Conservation (phyloP, 2,797 vertebrate genomes). For the Micrastur ruficollis region DNA sequence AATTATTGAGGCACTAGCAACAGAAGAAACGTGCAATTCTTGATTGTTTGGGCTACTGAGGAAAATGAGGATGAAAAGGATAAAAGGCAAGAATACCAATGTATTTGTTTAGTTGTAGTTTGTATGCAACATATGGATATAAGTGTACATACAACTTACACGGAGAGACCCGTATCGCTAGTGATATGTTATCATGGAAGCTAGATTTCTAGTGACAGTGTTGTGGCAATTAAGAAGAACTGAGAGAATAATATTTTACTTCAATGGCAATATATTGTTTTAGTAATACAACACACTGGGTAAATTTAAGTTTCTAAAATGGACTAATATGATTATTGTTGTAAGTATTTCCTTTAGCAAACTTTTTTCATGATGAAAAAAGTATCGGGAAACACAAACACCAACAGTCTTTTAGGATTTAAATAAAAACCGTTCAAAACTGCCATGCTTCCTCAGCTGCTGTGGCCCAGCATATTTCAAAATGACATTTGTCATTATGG, state of each 20-base stretch:
- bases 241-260: background rate
- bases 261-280: background rate
- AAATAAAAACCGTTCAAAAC: background rate
- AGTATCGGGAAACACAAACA: background rate
- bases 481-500: background rate
- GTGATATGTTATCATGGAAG: background rate
- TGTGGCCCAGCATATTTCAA: background rate
- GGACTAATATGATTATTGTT: background rate
- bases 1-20: conserved; percentile 33
- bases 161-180: background rate
- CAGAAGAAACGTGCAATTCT: conserved; percentile 3
- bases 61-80: background rate
- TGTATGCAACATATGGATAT: background rate
- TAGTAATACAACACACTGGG: background rate
- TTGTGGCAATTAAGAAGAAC: background rate
- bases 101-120: background rate
- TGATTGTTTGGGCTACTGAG: background rate
- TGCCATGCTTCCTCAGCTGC: background rate
- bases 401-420: background rate
- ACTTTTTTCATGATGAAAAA: background rate
- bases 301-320: background rate
- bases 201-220: background rate
- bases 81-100: background rate
- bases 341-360: background rate
- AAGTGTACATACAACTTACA: background rate